Percentiles rank a stretch among this genome's conserved stretches.
These are phyloP conservation scores for Tychaedon coryphoeus DNA, from an alignment of 2,113 vertebrate species.

Conservation along the genomic window DNA sequence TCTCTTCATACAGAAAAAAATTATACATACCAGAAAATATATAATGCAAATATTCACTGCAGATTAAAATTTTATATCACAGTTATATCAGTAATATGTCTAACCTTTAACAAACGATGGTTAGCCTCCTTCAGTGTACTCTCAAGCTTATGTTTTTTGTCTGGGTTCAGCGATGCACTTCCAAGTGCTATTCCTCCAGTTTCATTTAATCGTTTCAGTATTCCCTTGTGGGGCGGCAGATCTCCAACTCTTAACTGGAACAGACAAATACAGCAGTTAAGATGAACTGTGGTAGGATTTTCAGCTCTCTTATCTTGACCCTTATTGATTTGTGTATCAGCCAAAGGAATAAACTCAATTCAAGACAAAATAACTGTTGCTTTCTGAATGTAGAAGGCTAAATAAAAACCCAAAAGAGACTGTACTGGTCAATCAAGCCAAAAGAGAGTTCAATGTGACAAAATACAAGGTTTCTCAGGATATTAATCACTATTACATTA, in stretches of 20 bases:
- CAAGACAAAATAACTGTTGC: slow-evolving; percentile 42
- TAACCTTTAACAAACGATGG: slow-evolving; percentile 88
- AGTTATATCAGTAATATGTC: slow-evolving; percentile 9
- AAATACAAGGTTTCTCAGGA: background rate
- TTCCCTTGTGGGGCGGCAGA: slow-evolving; percentile 79
- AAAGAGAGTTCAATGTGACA: background rate
- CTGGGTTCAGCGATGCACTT: slow-evolving; percentile 78
- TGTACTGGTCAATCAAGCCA: background rate
- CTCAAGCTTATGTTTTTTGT: slow-evolving; percentile 82
- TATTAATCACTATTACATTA: background rate
- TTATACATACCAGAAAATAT: background rate
- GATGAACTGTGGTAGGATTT: slow-evolving; percentile 68
- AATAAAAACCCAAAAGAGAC: background rate
- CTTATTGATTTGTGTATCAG: slow-evolving; percentile 67
- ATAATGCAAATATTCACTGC: background rate
- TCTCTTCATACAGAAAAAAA: background rate
- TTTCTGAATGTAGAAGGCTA: background rate
- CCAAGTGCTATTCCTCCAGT: slow-evolving; percentile 73
- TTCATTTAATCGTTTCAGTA: slow-evolving; percentile 85
- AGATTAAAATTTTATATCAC: slow-evolving; percentile 31
- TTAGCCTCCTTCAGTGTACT: slow-evolving; percentile 83
- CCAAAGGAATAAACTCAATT: slow-evolving; percentile 42
- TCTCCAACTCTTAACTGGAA: slow-evolving; percentile 83
- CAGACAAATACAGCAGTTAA: slow-evolving; percentile 70
- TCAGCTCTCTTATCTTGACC: slow-evolving; percentile 54